Evolutionary conservation across 2,113 vertebrate species (phyloP).

Genomic region (Catharus minimus): DNA sequence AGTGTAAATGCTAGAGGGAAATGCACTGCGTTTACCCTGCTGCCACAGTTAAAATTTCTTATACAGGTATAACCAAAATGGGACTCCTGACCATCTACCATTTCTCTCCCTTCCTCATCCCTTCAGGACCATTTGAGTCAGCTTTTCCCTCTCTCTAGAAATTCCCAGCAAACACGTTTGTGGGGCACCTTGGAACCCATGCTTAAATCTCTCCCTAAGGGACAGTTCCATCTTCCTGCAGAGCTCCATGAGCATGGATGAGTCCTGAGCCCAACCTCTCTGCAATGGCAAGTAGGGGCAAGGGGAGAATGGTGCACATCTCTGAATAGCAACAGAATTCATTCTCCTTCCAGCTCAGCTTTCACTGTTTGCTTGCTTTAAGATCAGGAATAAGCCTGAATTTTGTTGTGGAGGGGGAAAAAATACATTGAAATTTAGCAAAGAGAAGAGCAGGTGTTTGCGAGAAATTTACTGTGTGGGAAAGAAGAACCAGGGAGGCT

Average conservation of each 20-base stretch:
- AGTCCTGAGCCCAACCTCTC: neutral
- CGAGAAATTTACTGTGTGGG: neutral
- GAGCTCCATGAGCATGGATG: neutral
- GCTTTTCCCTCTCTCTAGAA: neutral
- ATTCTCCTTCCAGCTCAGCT: neutral
- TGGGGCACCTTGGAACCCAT: neutral
- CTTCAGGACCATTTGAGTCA: neutral
- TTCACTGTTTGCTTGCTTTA: neutral
- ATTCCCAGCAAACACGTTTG: accelerated
- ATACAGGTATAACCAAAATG: neutral
- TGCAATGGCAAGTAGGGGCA: neutral
- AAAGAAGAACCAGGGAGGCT: neutral
- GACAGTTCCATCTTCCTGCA: accelerated
- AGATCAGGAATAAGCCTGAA: neutral
- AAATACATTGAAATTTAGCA: neutral
- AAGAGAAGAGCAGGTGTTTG: neutral
- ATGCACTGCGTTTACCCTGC: neutral
- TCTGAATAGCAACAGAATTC: accelerated
- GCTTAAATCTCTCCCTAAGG: neutral
- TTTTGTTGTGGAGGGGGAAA: neutral
- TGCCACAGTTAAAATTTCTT: neutral
- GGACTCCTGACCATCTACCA: neutral
- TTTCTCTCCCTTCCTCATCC: neutral
- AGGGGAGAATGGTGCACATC: neutral
- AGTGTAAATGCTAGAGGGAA: neutral